Evolutionary conservation across 2,797 vertebrate genomes (phyloP).

Genomic region (Enteromius mattozi): DNA sequence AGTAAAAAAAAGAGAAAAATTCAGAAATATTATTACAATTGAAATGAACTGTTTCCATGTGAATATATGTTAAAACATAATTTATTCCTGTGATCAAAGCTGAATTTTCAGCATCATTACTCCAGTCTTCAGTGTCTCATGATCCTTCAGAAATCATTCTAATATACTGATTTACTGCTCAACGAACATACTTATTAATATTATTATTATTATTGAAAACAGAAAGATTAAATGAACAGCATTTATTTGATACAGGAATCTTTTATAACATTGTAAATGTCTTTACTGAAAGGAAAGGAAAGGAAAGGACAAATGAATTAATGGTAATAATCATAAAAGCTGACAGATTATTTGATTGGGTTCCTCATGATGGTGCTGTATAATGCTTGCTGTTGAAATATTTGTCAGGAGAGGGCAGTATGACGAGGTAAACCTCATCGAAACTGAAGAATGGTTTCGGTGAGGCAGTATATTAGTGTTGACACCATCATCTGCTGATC

Average conservation of each 20-base stretch:
- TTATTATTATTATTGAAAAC: not conserved
- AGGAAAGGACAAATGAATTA: not conserved
- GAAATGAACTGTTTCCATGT: not conserved
- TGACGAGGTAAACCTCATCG: constrained; percentile 71
- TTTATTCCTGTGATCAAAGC: not conserved
- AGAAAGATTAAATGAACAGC: not conserved
- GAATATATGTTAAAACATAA: not conserved
- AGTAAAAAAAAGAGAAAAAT: not conserved
- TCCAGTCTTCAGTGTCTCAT: not conserved
- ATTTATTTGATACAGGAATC: too few relatives aligned
- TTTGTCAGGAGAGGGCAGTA: constrained; percentile 80
- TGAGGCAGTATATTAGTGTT: constrained; percentile 72
- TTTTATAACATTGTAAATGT: not conserved
- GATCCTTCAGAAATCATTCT: not conserved
- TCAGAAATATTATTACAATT: not conserved
- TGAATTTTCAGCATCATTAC: not conserved
- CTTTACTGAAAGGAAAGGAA: not conserved
- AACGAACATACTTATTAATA: not conserved
- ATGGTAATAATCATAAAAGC: not conserved
- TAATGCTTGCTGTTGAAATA: constrained; percentile 41
- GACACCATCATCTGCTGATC: constrained; percentile 74
- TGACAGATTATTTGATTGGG: not conserved
- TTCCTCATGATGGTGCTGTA: not conserved
- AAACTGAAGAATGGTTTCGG: constrained; percentile 78
- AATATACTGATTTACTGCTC: not conserved